Evolutionary conservation across 2,888 invertebrate genomes (phyloP).

Genomic region (Latheticus oryzae): DNA sequence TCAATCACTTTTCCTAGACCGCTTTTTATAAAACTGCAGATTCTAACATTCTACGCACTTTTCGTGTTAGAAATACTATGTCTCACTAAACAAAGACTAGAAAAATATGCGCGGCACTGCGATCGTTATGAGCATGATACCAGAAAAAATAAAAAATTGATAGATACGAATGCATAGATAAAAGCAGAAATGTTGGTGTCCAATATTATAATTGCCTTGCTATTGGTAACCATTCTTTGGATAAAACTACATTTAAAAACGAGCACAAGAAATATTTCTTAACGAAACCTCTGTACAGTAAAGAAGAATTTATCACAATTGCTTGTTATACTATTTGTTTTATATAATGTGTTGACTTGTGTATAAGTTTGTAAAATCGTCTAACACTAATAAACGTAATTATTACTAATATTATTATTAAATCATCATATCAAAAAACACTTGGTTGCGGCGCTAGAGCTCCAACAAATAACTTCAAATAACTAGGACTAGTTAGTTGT

Average conservation of each 20-base stretch:
- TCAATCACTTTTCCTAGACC: not conserved
- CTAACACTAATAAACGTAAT: too few relatives aligned
- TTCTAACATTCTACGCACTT: not conserved
- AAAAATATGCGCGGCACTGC: not conserved
- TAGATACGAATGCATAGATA: too few relatives aligned
- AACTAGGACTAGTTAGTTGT: too few relatives aligned
- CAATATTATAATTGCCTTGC: too few relatives aligned
- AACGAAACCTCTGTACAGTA: not conserved
- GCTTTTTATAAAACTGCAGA: not conserved
- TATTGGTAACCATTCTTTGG: not conserved
- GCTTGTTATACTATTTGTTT: too few relatives aligned
- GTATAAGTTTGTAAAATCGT: too few relatives aligned
- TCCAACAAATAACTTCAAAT: too few relatives aligned
- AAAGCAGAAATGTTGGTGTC: not conserved
- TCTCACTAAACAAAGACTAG: not conserved
- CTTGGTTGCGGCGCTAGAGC: too few relatives aligned
- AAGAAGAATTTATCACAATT: not conserved
- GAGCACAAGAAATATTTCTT: not conserved
- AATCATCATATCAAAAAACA: too few relatives aligned
- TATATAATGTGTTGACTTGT: too few relatives aligned
- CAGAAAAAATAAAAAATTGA: not conserved
- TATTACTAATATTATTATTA: too few relatives aligned
- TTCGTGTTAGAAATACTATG: not conserved
- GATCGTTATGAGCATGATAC: not conserved
- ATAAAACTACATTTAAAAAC: not conserved